Evolutionary conservation across 2,797 vertebrate genomes (phyloP).

Genomic region (Myotis vivesi): DNA sequence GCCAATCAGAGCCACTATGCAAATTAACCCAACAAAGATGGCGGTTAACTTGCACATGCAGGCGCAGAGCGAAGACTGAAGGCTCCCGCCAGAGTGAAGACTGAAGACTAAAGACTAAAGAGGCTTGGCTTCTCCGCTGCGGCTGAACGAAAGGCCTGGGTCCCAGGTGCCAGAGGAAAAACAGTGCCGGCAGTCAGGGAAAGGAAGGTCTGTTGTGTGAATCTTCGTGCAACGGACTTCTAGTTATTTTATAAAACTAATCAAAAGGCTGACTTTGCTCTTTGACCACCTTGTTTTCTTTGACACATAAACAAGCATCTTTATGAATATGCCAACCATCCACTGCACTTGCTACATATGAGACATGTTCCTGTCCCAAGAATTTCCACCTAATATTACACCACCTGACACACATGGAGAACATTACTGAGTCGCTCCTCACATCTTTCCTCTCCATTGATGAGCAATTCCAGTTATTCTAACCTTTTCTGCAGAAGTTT

Average conservation of each 20-base stretch:
- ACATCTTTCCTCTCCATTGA: background rate
- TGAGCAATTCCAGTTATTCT: background rate
- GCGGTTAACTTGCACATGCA: too few species aligned
- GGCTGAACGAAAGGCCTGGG: too few species aligned
- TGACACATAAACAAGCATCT: background rate
- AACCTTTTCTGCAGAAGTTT: background rate
- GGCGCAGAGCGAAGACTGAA: too few species aligned
- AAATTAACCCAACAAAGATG: too few species aligned
- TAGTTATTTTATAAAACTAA: slow-evolving; percentile 2
- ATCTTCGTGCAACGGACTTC: too few species aligned
- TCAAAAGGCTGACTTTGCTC: background rate
- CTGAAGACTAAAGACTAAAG: too few species aligned
- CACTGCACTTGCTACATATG: background rate
- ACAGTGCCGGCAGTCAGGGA: too few species aligned
- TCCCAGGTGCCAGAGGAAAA: too few species aligned
- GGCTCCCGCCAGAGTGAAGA: too few species aligned
- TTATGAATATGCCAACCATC: background rate
- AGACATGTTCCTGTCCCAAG: background rate
- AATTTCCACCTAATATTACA: background rate
- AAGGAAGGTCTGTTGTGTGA: too few species aligned
- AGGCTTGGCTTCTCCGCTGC: too few species aligned
- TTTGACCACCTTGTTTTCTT: background rate
- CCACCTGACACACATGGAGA: background rate
- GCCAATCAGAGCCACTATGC: too few species aligned
- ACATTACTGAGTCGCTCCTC: background rate